Conservation (phyloP, 92 coral and sea anemone genomes). For the Siderastrea radians region DNA sequence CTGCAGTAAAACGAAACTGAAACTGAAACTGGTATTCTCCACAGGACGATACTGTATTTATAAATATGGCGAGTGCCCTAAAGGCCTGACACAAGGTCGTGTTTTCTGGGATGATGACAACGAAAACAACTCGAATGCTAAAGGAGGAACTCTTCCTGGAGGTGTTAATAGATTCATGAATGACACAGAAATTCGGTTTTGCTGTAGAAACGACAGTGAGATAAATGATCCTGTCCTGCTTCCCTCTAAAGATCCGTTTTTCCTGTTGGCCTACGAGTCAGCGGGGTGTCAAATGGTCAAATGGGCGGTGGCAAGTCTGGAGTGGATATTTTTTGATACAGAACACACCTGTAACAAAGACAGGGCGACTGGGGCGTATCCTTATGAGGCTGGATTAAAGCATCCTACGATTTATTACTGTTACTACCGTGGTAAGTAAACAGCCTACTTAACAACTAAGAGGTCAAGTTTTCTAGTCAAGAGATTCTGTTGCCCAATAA, state of each 20-base stretch:
- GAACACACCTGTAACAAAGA: too few species aligned
- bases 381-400: background rate
- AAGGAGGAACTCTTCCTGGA: conserved; percentile 8
- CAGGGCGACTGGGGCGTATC: too few species aligned
- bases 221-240: conserved; percentile 27
- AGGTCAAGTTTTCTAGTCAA: too few species aligned
- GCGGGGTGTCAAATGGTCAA: conserved; percentile 48
- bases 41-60: conserved; percentile 62
- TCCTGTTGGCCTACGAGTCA: conserved; percentile 23
- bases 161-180: too few species aligned
- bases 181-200: conserved; percentile 28
- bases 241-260: conserved; percentile 32
- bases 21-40: background rate
- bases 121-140: background rate
- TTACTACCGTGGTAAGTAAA: conserved; percentile 38
- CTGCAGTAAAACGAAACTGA: background rate
- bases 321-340: conserved; percentile 41
- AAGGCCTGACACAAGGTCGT: background rate
- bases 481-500: too few species aligned
- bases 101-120: conserved; percentile 52
- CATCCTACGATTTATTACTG: conserved; percentile 43
- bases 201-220: conserved; percentile 34
- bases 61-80: conserved; percentile 16
- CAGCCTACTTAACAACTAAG: background rate
- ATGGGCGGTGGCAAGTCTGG: conserved; percentile 47